Percentiles rank a stretch among this genome's conserved stretches.
Evolutionary conservation across 2,888 invertebrate species (phyloP).

Genomic region (Flexamia atlantica): DNA sequence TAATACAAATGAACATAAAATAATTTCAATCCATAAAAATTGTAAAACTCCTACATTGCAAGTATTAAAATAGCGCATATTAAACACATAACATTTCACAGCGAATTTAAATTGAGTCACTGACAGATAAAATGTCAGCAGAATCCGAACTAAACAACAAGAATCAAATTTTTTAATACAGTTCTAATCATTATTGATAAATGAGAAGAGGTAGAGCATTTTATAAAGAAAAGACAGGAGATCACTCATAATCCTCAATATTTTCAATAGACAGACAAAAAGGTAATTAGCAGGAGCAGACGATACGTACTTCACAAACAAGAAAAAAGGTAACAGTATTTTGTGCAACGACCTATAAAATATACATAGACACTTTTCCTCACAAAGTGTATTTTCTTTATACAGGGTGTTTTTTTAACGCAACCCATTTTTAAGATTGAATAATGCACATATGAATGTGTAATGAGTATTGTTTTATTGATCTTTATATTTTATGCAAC

Average conservation of each 20-base stretch:
- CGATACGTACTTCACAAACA: conserved; percentile 41
- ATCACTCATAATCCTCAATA: conserved; percentile 13
- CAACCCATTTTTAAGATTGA: too few relatives aligned
- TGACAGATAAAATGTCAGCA: background rate
- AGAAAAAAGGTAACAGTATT: conserved; percentile 2
- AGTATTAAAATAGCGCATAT: conserved; percentile 54
- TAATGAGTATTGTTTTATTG: too few relatives aligned
- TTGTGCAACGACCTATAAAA: too few relatives aligned
- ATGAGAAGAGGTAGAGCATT: background rate
- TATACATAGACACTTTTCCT: too few relatives aligned
- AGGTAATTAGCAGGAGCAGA: conserved; percentile 27
- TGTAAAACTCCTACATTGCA: conserved; percentile 18
- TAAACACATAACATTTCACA: conserved; percentile 57
- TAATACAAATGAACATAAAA: conserved; percentile 13
- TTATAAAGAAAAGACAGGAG: conserved; percentile 1
- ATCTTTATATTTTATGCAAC: too few relatives aligned
- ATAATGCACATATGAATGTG: too few relatives aligned
- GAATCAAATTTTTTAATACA: background rate
- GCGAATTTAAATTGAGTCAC: background rate
- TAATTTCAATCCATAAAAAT: conserved; percentile 22
- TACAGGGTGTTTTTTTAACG: too few relatives aligned
- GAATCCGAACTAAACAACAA: background rate
- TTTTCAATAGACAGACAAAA: conserved; percentile 28
- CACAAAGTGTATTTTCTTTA: too few relatives aligned
- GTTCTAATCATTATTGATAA: background rate